Conservation (phyloP, 2,797 vertebrate genomes). For the Rousettus madagascariensis region DNA sequence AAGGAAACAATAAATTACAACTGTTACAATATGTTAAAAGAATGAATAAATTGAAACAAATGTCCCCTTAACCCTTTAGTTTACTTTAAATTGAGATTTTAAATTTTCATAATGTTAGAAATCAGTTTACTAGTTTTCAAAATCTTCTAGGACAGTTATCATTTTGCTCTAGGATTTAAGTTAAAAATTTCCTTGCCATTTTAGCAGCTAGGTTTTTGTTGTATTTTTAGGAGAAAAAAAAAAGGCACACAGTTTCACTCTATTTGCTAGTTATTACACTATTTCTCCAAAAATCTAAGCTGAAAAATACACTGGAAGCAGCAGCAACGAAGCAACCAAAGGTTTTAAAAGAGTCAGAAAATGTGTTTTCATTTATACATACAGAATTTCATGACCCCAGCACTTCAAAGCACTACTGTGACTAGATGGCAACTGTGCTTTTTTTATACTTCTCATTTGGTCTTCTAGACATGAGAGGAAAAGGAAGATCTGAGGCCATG, state of each 20-base stretch:
- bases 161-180: neutral
- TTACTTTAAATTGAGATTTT: conserved; percentile 7
- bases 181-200: neutral
- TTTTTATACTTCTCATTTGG: neutral
- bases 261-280: neutral
- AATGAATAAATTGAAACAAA: conserved; percentile 5
- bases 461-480: neutral
- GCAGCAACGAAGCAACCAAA: neutral
- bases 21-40: neutral
- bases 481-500: neutral
- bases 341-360: conserved; percentile 2
- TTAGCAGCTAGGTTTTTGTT: neutral
- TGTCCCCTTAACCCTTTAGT: neutral
- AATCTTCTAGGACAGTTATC: neutral
- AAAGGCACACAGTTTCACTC: neutral
- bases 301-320: neutral
- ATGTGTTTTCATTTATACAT: neutral
- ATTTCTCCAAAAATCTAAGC: conserved; percentile 44
- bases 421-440: neutral
- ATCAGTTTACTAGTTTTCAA: neutral
- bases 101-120: neutral
- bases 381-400: neutral
- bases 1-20: conserved; percentile 67
- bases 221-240: neutral
- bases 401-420: neutral